A percentile compares a stretch with the other conserved stretches of the same genome.
phyloP scores from a whole-genome alignment of 30 jellyfish, hydroid and myxozoan species.

The Clytia hemisphaerica region DNA sequence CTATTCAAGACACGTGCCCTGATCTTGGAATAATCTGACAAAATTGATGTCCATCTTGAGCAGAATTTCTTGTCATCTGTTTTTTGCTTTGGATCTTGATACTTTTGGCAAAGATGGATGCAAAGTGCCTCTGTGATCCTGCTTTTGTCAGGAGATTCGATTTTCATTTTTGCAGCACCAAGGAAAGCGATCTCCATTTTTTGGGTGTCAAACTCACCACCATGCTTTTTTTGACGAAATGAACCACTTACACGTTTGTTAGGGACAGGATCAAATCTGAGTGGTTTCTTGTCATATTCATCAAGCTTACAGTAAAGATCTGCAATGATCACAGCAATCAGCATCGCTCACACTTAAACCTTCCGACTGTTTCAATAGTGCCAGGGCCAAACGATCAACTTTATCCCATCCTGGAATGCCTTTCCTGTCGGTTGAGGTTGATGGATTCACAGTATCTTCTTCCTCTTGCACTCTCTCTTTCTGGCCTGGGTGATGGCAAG shows the following conservation, averaged over 20 bases:
- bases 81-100: background rate
- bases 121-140: conserved; percentile 19
- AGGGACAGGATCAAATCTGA: background rate
- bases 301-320: conserved; percentile 11
- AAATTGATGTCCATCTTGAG: conserved; percentile 20
- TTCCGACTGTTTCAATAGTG: too few relatives aligned
- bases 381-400: conserved; percentile 24
- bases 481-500: too few relatives aligned
- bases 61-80: background rate
- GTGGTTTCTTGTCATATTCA: conserved; percentile 30
- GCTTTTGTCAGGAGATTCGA: conserved; percentile 16
- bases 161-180: conserved; percentile 4
- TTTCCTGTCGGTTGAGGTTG: conserved; percentile 5
- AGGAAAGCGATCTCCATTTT: conserved; percentile 2
- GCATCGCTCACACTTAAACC: too few relatives aligned
- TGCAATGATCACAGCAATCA: background rate
- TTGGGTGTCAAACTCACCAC: too few relatives aligned
- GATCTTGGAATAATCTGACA: too few relatives aligned
- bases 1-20: too few relatives aligned
- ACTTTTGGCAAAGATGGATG: conserved; percentile 1
- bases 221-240: too few relatives aligned
- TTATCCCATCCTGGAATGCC: conserved; percentile 37
- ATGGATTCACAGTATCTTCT: background rate
- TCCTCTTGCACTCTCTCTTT: conserved; percentile 8
- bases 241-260: conserved; percentile 8